A percentile compares a stretch with the other conserved stretches of the same genome.
phyloP scores from a whole-genome alignment of 2,113 vertebrate species.

The Microtus oregoni region DNA sequence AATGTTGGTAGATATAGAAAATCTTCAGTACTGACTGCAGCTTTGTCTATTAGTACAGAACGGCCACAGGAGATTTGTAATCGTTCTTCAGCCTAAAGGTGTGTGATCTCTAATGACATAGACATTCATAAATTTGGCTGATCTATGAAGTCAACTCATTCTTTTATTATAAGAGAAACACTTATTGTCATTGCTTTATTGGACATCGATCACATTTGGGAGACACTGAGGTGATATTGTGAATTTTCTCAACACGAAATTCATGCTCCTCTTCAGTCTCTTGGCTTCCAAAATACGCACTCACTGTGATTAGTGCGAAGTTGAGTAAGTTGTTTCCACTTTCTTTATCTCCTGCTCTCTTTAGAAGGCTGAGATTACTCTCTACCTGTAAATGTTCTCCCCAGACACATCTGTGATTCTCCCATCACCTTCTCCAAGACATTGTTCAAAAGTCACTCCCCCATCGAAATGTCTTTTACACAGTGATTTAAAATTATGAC shows the following conservation, averaged over 20 bases:
- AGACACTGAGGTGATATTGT: not conserved
- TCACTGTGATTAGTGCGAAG: not conserved
- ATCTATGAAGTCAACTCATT: not conserved
- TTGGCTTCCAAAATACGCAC: not conserved
- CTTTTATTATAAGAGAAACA: not conserved
- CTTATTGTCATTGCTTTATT: not conserved
- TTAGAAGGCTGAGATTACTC: not conserved
- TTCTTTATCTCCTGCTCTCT: no score
- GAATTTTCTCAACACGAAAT: not conserved
- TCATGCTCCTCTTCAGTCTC: not conserved
- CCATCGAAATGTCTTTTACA: not conserved
- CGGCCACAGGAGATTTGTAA: not conserved
- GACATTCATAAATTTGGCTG: not conserved
- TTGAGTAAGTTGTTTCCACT: not conserved
- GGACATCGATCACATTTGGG: not conserved
- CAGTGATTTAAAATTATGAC: not conserved
- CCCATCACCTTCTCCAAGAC: not conserved
- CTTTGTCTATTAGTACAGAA: not conserved
- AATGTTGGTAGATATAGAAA: not conserved
- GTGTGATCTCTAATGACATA: not conserved
- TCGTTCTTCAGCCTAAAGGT: not conserved
- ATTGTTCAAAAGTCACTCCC: not conserved
- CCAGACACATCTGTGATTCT: not conserved
- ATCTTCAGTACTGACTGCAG: not conserved
- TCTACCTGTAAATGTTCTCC: not conserved